Evolutionary conservation across 2,888 invertebrate genomes (phyloP).

Genomic region (Tromatobia lineatoria): DNA sequence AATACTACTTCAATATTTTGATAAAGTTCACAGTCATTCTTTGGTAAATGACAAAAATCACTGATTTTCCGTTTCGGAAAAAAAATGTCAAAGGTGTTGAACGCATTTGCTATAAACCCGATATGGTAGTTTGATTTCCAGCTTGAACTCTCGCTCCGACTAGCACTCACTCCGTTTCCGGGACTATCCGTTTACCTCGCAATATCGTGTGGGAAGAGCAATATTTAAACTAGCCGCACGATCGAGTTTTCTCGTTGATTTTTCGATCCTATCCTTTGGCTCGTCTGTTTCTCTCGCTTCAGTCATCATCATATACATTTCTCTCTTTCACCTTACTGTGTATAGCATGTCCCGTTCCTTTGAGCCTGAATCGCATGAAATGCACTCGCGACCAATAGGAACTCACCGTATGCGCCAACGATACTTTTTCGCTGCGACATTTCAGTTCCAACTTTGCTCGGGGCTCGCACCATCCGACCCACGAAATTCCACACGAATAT

Average conservation of each 20-base stretch:
- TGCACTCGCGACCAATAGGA: constrained; percentile 33
- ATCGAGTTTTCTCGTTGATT: constrained; percentile 42
- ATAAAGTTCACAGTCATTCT: neutral
- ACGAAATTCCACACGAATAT: constrained; percentile 5
- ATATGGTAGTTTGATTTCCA: neutral
- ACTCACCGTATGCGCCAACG: constrained; percentile 4
- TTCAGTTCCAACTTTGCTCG: constrained; percentile 17
- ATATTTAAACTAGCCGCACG: constrained; percentile 47
- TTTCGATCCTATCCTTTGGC: constrained; percentile 31
- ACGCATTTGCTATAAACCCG: neutral
- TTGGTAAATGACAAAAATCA: neutral
- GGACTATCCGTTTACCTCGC: constrained; percentile 38
- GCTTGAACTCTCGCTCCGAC: neutral
- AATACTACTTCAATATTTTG: neutral
- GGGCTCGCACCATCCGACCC: neutral
- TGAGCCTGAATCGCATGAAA: constrained; percentile 62
- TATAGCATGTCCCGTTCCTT: constrained; percentile 38
- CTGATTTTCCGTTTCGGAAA: neutral
- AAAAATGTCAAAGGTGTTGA: neutral
- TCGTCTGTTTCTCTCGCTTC: constrained; percentile 9
- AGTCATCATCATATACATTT: constrained; percentile 17
- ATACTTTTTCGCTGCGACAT: constrained; percentile 22
- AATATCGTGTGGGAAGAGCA: constrained; percentile 33
- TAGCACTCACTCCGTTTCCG: neutral
- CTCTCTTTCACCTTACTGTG: neutral